Evolutionary conservation across 2,113 vertebrate species (phyloP).

Genomic region (Panthera leo): DNA sequence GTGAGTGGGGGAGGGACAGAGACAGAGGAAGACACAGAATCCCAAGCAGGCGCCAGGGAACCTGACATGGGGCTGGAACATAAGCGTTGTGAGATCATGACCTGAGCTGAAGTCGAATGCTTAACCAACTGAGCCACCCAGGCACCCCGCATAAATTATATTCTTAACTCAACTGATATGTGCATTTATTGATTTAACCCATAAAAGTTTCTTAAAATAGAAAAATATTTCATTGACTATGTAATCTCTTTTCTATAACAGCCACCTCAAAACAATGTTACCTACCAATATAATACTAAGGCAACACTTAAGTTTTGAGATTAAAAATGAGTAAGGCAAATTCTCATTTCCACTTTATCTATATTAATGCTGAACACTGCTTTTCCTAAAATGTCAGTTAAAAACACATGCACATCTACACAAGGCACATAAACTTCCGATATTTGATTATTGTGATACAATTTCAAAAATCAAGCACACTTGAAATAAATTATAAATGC

Average conservation of each 20-base stretch:
- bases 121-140: too few relatives aligned
- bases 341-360: slow-evolving; percentile 46
- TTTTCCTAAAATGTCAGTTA: slow-evolving; percentile 42
- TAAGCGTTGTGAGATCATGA: too few relatives aligned
- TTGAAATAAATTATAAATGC: slow-evolving; percentile 6
- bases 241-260: slow-evolving; percentile 27
- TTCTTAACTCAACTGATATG: slow-evolving; percentile 40
- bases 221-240: slow-evolving; percentile 54
- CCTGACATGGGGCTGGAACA: too few relatives aligned
- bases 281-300: slow-evolving; percentile 49
- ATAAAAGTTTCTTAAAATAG: slow-evolving; percentile 41
- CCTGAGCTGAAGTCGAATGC: too few relatives aligned
- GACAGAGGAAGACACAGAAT: too few relatives aligned
- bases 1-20: too few relatives aligned
- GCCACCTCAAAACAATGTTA: slow-evolving; percentile 49
- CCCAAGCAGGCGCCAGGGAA: too few relatives aligned
- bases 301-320: slow-evolving; percentile 24
- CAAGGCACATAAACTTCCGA: slow-evolving; percentile 29
- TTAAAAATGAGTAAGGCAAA: slow-evolving; percentile 47
- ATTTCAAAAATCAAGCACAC: slow-evolving; percentile 49
- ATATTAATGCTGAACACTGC: slow-evolving; percentile 3
- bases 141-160: not conserved
- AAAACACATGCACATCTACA: slow-evolving; percentile 40
- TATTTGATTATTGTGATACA: slow-evolving; percentile 8
- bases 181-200: slow-evolving; percentile 39